Evolutionary conservation across 1,140 invertebrate genomes (phyloP), one percentile per base, ranked within the genome.

Genomic region (Drusus annulatus): DNA sequence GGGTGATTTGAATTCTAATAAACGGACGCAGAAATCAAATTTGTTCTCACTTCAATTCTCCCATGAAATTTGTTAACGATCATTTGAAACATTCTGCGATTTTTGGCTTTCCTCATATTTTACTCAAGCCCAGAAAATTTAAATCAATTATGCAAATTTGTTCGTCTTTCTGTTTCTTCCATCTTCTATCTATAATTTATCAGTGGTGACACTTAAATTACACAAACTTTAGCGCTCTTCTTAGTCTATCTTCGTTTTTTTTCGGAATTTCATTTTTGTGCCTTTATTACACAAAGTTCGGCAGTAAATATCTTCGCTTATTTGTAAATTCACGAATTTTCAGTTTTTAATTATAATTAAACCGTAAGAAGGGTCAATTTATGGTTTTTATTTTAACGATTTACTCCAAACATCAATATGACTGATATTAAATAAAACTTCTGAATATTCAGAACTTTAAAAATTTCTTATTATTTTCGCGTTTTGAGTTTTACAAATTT

Each of bases 121-220:
- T 69, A 52, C 36, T 16, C 51, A 17, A 62, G 71, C 79, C 76
- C 51, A 75, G 77, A 79, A 79, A 82, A 82, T 82, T 82, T 69
- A 79, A 82, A 82, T 82, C 80, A 82, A 82, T 79, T 82, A 82
- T 82, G 79, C 80, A 82, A 82, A 82, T 82, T 79, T 82, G 68
- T 68, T 76, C 71, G 23, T 52, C 58, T 74, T 73, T 73, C 69
- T 31, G 65, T 69, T 71, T 76, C 60, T 19, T 28, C 73, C 54
- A 28, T 82, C 56, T 52, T 50, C 58, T 79, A 76, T 82, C 68
- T 79, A 82, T 82, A 78, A 82, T 82, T 82, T 82, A 82, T 82
- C 63, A n/a, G 45, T n/a, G 68, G 60, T 36, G 50, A 79, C 56
- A 63, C 56, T 60, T 23, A 54, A 45, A 60, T 76, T 60, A 60